These are phyloP conservation scores for Acyrthosiphon pisum DNA, from an alignment of 1,140 invertebrate genomes.

Conservation along the genomic window DNA sequence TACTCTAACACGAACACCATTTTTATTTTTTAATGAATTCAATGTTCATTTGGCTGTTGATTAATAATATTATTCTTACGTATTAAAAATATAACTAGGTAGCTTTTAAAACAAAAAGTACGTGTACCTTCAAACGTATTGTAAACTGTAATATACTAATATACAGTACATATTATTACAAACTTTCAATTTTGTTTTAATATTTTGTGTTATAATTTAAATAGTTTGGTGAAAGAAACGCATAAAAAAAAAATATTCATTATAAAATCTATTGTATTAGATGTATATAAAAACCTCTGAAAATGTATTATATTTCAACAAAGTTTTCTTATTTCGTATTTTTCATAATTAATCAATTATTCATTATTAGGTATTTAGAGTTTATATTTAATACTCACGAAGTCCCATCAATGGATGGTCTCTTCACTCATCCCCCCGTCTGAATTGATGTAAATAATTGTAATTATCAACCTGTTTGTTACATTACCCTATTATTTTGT, in stretches of 20 bases:
- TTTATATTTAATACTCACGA: too few relatives aligned
- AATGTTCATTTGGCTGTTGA: background rate
- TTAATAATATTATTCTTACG: background rate
- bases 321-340: background rate
- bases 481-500: too few relatives aligned
- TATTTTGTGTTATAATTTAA: background rate
- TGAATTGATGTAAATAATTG: too few relatives aligned
- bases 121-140: background rate
- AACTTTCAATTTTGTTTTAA: background rate
- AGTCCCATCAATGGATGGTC: too few relatives aligned
- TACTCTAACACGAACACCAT: background rate
- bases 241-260: background rate
- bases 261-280: background rate
- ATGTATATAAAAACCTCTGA: background rate
- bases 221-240: background rate
- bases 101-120: background rate
- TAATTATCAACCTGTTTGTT: too few relatives aligned
- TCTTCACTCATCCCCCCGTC: too few relatives aligned
- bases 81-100: background rate
- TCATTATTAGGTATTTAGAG: background rate
- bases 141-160: background rate
- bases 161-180: background rate
- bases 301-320: background rate
- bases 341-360: background rate
- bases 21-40: conserved; percentile 20